phyloP scores from a whole-genome alignment of 1,140 invertebrate species.

The Octopus bimaculoides region DNA sequence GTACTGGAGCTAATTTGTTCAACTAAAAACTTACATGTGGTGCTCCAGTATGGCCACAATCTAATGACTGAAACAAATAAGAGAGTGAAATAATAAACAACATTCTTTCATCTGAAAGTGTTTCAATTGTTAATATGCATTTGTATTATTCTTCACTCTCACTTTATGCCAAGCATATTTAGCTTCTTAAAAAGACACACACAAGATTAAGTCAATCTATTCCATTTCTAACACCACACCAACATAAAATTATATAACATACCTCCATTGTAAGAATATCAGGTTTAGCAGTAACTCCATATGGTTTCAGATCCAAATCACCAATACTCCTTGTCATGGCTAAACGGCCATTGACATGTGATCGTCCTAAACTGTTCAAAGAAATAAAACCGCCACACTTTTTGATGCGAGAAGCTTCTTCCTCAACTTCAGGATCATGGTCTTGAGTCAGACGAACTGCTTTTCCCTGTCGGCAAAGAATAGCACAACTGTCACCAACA shows the following conservation, averaged over 20 bases:
- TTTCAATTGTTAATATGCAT: no score
- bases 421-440: conserved; percentile 57
- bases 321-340: conserved; percentile 65
- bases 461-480: conserved; percentile 60
- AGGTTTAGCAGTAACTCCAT: conserved; percentile 61
- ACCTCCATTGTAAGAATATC: conserved; percentile 57
- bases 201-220: no score
- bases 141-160: no score
- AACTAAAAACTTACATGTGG: no score
- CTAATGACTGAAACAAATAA: no score
- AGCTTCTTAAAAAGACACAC: no score
- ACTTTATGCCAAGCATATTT: no score
- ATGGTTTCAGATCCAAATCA: conserved; percentile 62
- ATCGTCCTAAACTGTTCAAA: conserved; percentile 56
- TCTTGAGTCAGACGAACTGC: conserved; percentile 59
- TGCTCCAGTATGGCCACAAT: no score
- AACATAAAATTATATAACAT: conserved; percentile 10
- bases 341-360: conserved; percentile 59
- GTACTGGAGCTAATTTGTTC: no score
- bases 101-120: no score
- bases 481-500: conserved; percentile 62
- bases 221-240: background rate
- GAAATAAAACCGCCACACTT: conserved; percentile 44
- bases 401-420: conserved; percentile 39
- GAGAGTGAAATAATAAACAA: no score